Evolutionary conservation across 2,888 invertebrate species (phyloP), one percentile per base, ranked within the genome.

Genomic region (Patella pellucida): DNA sequence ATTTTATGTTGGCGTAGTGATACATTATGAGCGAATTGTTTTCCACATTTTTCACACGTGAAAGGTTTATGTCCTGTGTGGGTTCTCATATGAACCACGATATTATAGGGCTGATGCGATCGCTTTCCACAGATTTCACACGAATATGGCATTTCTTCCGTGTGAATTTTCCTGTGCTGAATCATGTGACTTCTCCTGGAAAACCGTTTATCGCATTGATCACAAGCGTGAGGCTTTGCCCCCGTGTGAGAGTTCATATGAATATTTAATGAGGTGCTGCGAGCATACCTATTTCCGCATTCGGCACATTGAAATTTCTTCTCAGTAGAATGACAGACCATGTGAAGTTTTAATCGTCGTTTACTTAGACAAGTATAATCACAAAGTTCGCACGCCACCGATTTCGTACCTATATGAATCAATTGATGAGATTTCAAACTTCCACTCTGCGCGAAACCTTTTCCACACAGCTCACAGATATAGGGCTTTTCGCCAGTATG

Each of bases 401-500:
- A 27, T 31, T 27, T 31, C 50, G 19, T n/a, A 12, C 31, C 69
- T 15, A 27, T n/a, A 31, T 69, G 69, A 14, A 69, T n/a, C n/a
- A 51, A n/a, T 16, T 27, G 19, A n/a, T 69, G 69, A n/a, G 27
- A 23, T 31, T 50, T 69, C 16, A 69, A 16, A 31, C n/a, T 41
- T 11, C 51, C n/a, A 12, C n/a, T 69, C n/a, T 69, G 51, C 11
- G 51, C 69, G 31, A 27, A 69, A 16, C n/a, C 19, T 19, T 51
- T 41, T n/a, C 69, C 69, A 69, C 69, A 69, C 41, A 69, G 27
- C 11, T 69, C 69, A 51, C 69, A 69, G 31, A 69, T 31, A 69
- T 50, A 69, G 5, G 41, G 50, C 15, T 69, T 69, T 27, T 69
- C 51, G n/a, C 51, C 69, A 15, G 50, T 69, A 15, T 69, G 69